Percentiles rank a stretch among this genome's conserved stretches.
Conservation (phyloP, 2,888 invertebrate genomes). For the Acheta domesticus region DNA sequence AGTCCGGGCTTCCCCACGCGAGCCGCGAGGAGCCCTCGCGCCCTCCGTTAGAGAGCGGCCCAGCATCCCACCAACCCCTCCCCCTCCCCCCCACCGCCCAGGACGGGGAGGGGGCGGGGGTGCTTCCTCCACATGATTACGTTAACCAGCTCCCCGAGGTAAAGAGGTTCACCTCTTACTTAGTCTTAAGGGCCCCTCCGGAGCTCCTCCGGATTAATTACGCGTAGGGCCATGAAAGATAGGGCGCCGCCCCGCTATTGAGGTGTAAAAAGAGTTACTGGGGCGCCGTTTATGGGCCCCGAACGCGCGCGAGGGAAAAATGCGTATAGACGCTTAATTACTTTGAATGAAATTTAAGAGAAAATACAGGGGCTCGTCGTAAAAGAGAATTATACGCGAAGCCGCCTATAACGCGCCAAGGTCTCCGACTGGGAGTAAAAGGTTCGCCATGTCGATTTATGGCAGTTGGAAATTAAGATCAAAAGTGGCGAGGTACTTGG, state of each 20-base stretch:
- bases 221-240: background rate
- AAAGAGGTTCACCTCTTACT: conserved; percentile 18
- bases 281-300: conserved; percentile 6
- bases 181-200: background rate
- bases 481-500: background rate
- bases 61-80: too few species aligned
- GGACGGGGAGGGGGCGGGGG: background rate
- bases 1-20: background rate
- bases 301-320: background rate
- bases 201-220: conserved; percentile 3
- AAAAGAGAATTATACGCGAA: conserved; percentile 18
- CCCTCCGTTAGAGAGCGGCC: too few species aligned
- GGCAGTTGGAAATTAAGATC: background rate
- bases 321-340: conserved; percentile 18
- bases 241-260: background rate
- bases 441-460: background rate
- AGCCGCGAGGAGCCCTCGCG: too few species aligned
- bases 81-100: background rate
- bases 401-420: background rate
- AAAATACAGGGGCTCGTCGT: background rate
- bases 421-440: background rate
- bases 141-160: conserved; percentile 5
- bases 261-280: conserved; percentile 1
- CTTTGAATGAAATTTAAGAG: conserved; percentile 18
- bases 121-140: background rate